Conservation (phyloP, 1,140 invertebrate genomes). For the Euura saliciscinereae region DNA sequence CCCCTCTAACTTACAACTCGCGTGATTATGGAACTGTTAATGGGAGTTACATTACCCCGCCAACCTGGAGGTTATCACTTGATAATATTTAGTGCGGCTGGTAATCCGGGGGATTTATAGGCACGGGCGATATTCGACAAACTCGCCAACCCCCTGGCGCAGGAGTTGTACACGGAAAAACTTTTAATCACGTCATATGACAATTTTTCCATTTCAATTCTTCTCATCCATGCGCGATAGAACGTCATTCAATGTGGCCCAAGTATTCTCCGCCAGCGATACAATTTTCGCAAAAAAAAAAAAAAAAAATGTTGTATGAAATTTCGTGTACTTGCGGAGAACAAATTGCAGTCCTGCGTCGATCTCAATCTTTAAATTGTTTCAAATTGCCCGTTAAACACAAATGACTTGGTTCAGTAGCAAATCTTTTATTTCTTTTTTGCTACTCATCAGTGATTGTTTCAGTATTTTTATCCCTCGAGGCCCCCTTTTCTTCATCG, state of each 20-base stretch:
- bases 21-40: slow-evolving; percentile 11
- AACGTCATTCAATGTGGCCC: too few relatives aligned
- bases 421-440: neutral
- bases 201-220: too few relatives aligned
- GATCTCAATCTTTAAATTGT: neutral
- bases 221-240: too few relatives aligned
- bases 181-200: too few relatives aligned
- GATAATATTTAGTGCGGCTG: slow-evolving; percentile 22
- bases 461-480: neutral
- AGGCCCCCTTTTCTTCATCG: too few relatives aligned
- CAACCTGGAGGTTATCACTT: slow-evolving; percentile 19
- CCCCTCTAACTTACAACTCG: slow-evolving; percentile 22
- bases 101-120: slow-evolving; percentile 23
- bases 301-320: neutral
- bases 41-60: slow-evolving; percentile 20
- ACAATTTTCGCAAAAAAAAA: neutral
- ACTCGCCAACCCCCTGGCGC: neutral
- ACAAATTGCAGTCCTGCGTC: neutral
- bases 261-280: neutral
- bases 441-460: neutral
- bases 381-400: neutral
- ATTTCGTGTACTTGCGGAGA: too few relatives aligned
- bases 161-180: too few relatives aligned
- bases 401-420: neutral
- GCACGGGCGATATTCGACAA: slow-evolving; percentile 28